Evolutionary conservation across 2,888 invertebrate genomes (phyloP).

Genomic region (Cheilosia variabilis): DNA sequence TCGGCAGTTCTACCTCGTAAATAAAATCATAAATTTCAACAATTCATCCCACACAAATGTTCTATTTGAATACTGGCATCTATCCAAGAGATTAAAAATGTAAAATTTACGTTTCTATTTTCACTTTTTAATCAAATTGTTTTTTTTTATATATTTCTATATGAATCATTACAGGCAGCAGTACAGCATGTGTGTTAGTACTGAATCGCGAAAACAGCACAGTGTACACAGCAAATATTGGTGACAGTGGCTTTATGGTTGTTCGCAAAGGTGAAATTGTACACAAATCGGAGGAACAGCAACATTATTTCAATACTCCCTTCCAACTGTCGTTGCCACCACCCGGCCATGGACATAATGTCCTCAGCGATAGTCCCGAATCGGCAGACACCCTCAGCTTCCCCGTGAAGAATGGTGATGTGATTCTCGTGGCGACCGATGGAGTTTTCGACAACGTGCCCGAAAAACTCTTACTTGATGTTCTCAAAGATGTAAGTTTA

Average conservation of each 20-base stretch:
- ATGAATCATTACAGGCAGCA: slow-evolving; percentile 89
- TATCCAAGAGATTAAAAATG: slow-evolving; percentile 37
- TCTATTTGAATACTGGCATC: slow-evolving; percentile 35
- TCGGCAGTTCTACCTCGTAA: slow-evolving; percentile 1
- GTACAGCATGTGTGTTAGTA: slow-evolving; percentile 98
- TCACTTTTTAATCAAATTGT: slow-evolving; percentile 48
- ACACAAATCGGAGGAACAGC: slow-evolving; percentile 97
- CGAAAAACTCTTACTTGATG: slow-evolving; percentile 93
- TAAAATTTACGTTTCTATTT: slow-evolving; percentile 29
- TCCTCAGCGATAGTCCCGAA: slow-evolving; percentile 96
- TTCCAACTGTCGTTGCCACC: slow-evolving; percentile 98
- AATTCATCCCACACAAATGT: slow-evolving; percentile 5
- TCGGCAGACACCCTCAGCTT: slow-evolving; percentile 95
- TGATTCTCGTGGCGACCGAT: slow-evolving; percentile 97
- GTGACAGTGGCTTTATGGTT: slow-evolving; percentile 99
- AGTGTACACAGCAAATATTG: slow-evolving; percentile 98
- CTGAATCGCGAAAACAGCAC: slow-evolving; percentile 94
- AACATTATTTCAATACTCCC: slow-evolving; percentile 99
- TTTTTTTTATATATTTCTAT: slow-evolving; percentile 27
- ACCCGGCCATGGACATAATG: slow-evolving; percentile 93
- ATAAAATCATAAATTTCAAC: slow-evolving; percentile 11
- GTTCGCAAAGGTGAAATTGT: slow-evolving; percentile 94
- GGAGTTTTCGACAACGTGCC: slow-evolving; percentile 99
- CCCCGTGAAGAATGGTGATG: slow-evolving; percentile 94
- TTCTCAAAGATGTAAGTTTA: slow-evolving; percentile 88